These are phyloP conservation scores for Rhabditoides inermis DNA, from an alignment of 2,888 invertebrate genomes.

Conservation along the genomic window DNA sequence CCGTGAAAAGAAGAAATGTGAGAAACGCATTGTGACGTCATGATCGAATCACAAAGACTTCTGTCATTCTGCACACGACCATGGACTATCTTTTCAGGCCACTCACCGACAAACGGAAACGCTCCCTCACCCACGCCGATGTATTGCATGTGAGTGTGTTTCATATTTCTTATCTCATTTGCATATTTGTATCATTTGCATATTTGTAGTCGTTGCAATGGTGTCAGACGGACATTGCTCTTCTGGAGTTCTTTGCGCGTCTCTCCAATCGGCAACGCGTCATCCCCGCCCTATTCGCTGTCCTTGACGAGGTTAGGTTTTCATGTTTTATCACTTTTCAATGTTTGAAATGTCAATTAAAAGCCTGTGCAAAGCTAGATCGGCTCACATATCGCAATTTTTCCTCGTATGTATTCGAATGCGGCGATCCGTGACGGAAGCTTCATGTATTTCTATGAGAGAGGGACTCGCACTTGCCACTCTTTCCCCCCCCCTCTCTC, in stretches of 20 bases:
- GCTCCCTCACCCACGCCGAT: conserved; percentile 28
- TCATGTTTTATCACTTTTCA: too few relatives aligned
- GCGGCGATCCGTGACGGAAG: too few relatives aligned
- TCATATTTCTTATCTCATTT: background rate
- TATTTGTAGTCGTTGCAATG: conserved; percentile 25
- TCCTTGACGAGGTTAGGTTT: conserved; percentile 41
- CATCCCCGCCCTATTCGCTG: conserved; percentile 50
- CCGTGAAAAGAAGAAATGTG: background rate
- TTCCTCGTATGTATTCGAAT: too few relatives aligned
- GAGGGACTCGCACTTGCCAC: too few relatives aligned
- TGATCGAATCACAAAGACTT: conserved; percentile 4
- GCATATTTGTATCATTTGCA: background rate
- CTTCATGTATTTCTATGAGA: too few relatives aligned
- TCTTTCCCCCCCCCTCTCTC: background rate
- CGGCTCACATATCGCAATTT: too few relatives aligned
- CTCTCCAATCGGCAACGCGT: conserved; percentile 41
- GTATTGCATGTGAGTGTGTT: conserved; percentile 32
- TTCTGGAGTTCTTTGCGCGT: conserved; percentile 43
- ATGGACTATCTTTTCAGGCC: conserved; percentile 21
- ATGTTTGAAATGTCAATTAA: too few relatives aligned
- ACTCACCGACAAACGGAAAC: conserved; percentile 33
- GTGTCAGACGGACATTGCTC: conserved; percentile 35
- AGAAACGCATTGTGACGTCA: background rate
- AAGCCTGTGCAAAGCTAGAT: too few relatives aligned
- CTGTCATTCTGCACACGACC: background rate